These are phyloP conservation scores for Pyrochroa serraticornis DNA, from an alignment of 2,888 invertebrate species.

Conservation along the genomic window DNA sequence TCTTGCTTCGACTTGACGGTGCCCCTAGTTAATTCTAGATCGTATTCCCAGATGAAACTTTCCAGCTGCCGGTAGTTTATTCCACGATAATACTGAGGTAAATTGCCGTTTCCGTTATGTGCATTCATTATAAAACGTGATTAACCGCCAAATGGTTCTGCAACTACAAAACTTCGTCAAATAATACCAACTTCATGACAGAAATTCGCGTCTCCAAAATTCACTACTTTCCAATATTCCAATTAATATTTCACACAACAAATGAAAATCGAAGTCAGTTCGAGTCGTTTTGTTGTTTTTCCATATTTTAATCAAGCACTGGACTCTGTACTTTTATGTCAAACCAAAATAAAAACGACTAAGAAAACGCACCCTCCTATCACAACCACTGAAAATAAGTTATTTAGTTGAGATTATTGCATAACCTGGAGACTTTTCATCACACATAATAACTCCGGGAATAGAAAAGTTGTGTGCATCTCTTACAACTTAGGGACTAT, in stretches of 20 bases:
- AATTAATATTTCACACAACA: slow-evolving; percentile 21
- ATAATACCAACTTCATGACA: slow-evolving; percentile 21
- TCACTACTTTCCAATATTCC: slow-evolving; percentile 11
- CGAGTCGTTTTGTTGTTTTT: too few species aligned
- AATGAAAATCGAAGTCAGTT: slow-evolving; percentile 1
- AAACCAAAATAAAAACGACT: too few species aligned
- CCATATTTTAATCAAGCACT: too few species aligned
- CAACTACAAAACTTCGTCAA: slow-evolving; percentile 18
- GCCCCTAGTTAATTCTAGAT: slow-evolving; percentile 37
- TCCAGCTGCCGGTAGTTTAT: slow-evolving; percentile 39
- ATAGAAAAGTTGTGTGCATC: too few species aligned
- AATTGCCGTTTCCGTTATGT: slow-evolving; percentile 42
- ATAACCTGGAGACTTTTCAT: too few species aligned
- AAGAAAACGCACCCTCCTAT: too few species aligned
- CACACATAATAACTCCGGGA: too few species aligned
- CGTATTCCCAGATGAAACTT: slow-evolving; percentile 40
- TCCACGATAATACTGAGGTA: slow-evolving; percentile 40
- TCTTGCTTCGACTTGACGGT: slow-evolving; percentile 29
- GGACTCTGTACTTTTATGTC: too few species aligned
- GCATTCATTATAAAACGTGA: slow-evolving; percentile 44
- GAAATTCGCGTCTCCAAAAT: slow-evolving; percentile 22
- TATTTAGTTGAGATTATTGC: too few species aligned
- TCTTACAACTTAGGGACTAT: too few species aligned
- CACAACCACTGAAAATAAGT: too few species aligned
- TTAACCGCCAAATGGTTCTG: slow-evolving; percentile 36